Evolutionary conservation across 2,888 invertebrate genomes (phyloP).

Genomic region (Drosophila birchii): DNA sequence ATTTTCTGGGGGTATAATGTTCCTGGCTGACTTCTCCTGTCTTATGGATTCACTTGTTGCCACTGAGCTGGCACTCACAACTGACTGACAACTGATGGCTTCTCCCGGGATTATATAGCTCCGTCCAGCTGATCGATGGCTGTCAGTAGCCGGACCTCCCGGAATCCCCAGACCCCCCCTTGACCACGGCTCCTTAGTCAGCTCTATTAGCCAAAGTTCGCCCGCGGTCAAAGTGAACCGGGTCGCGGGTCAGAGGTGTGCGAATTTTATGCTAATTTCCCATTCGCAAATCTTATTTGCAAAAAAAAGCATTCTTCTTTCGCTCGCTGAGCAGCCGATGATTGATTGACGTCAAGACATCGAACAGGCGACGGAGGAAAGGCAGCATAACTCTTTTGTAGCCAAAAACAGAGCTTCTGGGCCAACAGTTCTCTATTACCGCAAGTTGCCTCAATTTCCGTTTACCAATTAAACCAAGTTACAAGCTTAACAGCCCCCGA

Average conservation of each 20-base stretch:
- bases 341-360: conserved; percentile 39
- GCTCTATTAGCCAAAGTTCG: conserved; percentile 33
- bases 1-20: too few species aligned
- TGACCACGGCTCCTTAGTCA: neutral
- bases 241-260: conserved; percentile 34
- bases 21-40: conserved; percentile 1
- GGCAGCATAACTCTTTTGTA: conserved; percentile 5
- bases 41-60: conserved; percentile 51
- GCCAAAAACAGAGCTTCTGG: conserved; percentile 14
- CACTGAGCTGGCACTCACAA: conserved; percentile 67
- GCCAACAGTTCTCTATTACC: neutral
- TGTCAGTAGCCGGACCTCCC: neutral
- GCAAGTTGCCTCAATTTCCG: neutral
- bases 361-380: neutral
- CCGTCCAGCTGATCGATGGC: conserved; percentile 38
- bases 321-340: conserved; percentile 33
- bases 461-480: neutral
- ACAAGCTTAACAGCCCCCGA: neutral
- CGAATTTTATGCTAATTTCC: conserved; percentile 50
- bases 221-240: conserved; percentile 46
- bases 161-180: neutral
- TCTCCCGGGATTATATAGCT: conserved; percentile 61
- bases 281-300: conserved; percentile 26
- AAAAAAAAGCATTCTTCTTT: conserved; percentile 32
- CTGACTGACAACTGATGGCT: conserved; percentile 64